Evolutionary conservation across 2,888 invertebrate genomes (phyloP), one percentile per base, ranked within the genome.

Genomic region (Antheraea yamamai): DNA sequence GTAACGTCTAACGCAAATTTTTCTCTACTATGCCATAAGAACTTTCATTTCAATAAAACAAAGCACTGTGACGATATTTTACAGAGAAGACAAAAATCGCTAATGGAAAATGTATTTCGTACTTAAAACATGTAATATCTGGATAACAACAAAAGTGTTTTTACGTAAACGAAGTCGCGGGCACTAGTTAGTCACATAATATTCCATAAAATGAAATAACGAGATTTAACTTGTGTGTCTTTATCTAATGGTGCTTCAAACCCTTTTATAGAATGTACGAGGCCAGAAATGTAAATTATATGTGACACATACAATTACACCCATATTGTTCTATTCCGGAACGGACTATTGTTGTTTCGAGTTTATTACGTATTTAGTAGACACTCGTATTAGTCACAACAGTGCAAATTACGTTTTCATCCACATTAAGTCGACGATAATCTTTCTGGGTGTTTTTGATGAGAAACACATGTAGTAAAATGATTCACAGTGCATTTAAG

Each of bases 291-390:
- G 68, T 68, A 68, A 68, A 35, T 70, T 39, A 10, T 39, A 10
- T 70, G 70, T 70, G 70, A 70, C 70, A 70, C 70, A 70, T 70
- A 70, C 70, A n/a, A n/a, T 23, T 61, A 61, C 23, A 61, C 12
- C 12, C 61, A 61, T 61, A 61, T 61, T 61, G 61, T 68, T 70
- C 39, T 70, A 70, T 70, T 70, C 39, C n/a, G 39, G n/a, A 39
- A 70, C 39, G 39, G 0, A 30, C 64, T 66, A 66, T 66, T 66
- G 64, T 70, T n/a, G 12, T 39, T 70, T 39, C 39, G n/a, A n/a
- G 20, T 70, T 70, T 39, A n/a, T 70, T 70, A 70, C 39, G 35
- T 39, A 70, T 70, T 70, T 70, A n/a, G 39, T 61, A 16, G 39
- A 70, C 68, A 12, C 16, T 39, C 39, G 12, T 70, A 12, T 70